Evolutionary conservation across 2,797 vertebrate species (phyloP).

Genomic region (Mormyrus hasselquistii): DNA sequence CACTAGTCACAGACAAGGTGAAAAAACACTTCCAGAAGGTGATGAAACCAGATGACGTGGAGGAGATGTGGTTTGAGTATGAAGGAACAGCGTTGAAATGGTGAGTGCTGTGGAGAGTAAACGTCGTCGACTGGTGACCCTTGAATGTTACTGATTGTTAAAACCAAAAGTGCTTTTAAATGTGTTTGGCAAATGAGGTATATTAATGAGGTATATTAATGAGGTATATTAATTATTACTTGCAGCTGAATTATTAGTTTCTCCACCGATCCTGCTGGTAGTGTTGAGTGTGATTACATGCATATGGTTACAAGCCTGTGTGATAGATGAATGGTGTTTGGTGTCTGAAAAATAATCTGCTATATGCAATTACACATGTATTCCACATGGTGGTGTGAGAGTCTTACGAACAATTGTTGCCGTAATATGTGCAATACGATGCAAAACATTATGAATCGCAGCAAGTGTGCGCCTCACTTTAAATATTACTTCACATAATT

Average conservation of each 20-base stretch:
- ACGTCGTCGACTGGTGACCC: neutral
- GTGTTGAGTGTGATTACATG: neutral
- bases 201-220: neutral
- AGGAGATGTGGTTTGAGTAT: conserved; percentile 98
- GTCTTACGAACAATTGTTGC: neutral
- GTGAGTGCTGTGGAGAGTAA: conserved; percentile 60
- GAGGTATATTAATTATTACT: neutral
- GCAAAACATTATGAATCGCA: neutral
- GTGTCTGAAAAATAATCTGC: neutral
- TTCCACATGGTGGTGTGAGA: neutral
- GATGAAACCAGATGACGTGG: conserved; percentile 83
- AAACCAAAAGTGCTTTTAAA: neutral
- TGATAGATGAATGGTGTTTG: neutral
- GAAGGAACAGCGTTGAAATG: conserved; percentile 95
- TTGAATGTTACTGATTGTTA: neutral
- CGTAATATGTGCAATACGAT: neutral
- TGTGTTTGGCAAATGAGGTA: neutral
- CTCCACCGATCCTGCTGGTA: neutral
- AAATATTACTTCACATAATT: neutral
- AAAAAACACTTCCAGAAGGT: conserved; percentile 97
- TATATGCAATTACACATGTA: neutral
- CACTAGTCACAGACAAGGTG: conserved; percentile 94
- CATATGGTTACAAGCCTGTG: neutral
- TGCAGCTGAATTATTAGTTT: neutral
- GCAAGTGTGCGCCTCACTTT: neutral